phyloP scores from a whole-genome alignment of 1,140 invertebrate genomes.

The Notospermus geniculatus region DNA sequence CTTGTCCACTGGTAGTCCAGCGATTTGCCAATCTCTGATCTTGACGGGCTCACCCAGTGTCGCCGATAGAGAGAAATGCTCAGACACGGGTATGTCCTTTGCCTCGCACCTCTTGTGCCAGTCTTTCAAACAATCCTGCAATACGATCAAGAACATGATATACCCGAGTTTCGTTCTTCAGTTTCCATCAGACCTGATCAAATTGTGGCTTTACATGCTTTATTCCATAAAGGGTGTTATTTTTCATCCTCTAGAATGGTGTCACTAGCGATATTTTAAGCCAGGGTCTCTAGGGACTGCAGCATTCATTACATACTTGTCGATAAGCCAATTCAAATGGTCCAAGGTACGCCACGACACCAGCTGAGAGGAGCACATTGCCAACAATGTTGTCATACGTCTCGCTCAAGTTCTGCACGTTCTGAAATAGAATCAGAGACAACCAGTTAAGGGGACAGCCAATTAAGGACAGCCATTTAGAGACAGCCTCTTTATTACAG shows the following conservation, averaged over 20 bases:
- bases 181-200: background rate
- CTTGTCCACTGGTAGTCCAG: conserved; percentile 55
- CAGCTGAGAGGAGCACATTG: conserved; percentile 54
- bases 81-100: conserved; percentile 50
- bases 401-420: conserved; percentile 45
- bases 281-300: no score
- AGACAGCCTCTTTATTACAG: background rate
- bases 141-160: no score
- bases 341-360: conserved; percentile 54
- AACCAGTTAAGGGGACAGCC: no score
- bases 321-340: conserved; percentile 53
- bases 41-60: conserved; percentile 54
- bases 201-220: conserved; percentile 12
- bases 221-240: background rate
- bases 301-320: conserved; percentile 34
- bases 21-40: conserved; percentile 56
- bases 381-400: conserved; percentile 55
- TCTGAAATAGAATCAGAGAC: no score
- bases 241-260: background rate
- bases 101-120: conserved; percentile 50
- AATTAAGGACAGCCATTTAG: no score
- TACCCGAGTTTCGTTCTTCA: background rate
- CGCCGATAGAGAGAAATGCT: conserved; percentile 46
- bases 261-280: no score
- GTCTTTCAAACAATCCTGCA: conserved; percentile 48